A percentile compares a stretch with the other conserved stretches of the same genome.
Conservation (phyloP, 2,797 vertebrate genomes). For the Astyanax mexicanus region DNA sequence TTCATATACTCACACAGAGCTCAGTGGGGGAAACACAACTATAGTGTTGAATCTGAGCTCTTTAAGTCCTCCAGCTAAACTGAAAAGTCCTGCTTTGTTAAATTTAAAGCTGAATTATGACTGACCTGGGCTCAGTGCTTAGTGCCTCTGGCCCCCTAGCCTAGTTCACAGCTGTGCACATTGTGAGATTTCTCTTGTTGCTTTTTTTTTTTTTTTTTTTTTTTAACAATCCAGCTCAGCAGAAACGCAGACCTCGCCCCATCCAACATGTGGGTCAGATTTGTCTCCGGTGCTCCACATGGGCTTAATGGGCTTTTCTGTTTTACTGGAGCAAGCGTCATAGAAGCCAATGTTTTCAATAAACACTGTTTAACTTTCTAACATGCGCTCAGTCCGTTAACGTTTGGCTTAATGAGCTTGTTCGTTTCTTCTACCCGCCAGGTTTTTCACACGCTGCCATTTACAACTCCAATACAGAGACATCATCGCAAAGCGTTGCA, state of each 20-base stretch:
- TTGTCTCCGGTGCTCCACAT: background rate
- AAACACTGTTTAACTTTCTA: conserved; percentile 6
- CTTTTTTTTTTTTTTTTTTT: background rate
- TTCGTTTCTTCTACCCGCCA: background rate
- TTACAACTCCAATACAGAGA: background rate
- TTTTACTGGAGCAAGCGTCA: conserved; percentile 1
- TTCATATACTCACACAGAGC: too few species aligned
- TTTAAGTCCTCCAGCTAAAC: background rate
- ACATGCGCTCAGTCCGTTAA: background rate
- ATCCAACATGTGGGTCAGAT: conserved; percentile 24
- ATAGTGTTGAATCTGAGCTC: too few species aligned
- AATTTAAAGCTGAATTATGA: background rate
- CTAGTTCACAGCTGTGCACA: background rate
- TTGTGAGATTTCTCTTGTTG: background rate
- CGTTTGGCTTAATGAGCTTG: background rate
- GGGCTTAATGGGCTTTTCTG: conserved; percentile 1
- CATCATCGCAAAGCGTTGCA: background rate
- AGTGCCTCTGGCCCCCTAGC: background rate
- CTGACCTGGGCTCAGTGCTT: background rate
- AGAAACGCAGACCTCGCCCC: background rate
- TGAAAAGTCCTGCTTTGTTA: background rate
- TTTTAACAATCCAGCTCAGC: conserved; percentile 4
- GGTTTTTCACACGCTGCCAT: background rate
- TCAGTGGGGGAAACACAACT: too few species aligned
- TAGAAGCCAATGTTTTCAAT: background rate